Evolutionary conservation across 2,797 vertebrate species (phyloP), one percentile per base, ranked within the genome.

Genomic region (Megaceryle alcyon): DNA sequence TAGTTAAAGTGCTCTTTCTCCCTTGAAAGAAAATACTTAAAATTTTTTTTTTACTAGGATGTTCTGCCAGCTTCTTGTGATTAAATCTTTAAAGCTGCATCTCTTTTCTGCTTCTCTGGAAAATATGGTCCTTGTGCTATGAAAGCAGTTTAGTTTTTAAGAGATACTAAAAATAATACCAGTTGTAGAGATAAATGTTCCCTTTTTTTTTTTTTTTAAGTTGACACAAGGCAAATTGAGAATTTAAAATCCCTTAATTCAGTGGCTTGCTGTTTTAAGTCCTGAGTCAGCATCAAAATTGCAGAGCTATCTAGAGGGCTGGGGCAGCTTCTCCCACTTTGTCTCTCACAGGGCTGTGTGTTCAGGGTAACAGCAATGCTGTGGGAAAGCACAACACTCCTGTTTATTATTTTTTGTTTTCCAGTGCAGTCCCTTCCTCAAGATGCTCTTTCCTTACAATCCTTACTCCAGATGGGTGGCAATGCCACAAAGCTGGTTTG

Each of bases 251-350:
- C 37, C 66, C 26, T 31, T 16, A 56, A 43, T 44, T 39, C 35
- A 21, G 4, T 35, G n/a, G 14, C 33, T 91, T 89, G 72, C 76
- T 91, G 9, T 48, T 94, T 92, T 64, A 51, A 61, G 29, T 72
- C 82, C 73, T 65, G 86, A 87, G 59, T 89, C 84, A 86, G 84
- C 79, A 75, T 75, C n/a, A 48, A 75, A 81, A 86, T 28, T 77
- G 88, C 75, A 94, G 43, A 85, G 72, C 82, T 95, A 26, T 61
- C 28, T 71, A n/a, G 64, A 82, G 84, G 81, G 76, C 31, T 15
- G 22, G 71, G 64, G 31, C 44, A 56, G 6, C 21, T 68, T 69
- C 80, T 95, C 18, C 61, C 70, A 31, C 68, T 79, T 65, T 88
- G 66, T 76, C 25, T 66, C 43, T 88, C 60, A 5, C 60, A 19